Conservation (phyloP, 2,113 vertebrate species). For the Spizaetus ornatus region DNA sequence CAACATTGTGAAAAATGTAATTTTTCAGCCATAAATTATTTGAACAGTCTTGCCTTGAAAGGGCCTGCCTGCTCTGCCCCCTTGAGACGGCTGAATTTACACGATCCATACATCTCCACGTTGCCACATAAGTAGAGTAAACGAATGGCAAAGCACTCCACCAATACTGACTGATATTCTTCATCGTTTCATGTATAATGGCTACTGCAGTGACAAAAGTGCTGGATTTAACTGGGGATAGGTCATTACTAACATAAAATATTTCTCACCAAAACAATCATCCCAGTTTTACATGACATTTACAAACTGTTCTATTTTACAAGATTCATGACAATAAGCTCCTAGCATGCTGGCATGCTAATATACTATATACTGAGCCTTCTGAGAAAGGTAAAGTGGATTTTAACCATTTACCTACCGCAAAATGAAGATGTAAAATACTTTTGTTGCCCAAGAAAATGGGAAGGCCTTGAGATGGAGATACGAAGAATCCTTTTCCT, state of each 20-base stretch:
- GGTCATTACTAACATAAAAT: neutral
- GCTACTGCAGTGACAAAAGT: neutral
- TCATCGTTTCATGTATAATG: neutral
- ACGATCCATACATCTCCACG: accelerated
- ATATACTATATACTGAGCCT: neutral
- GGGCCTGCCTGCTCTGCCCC: neutral
- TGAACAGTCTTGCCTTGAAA: neutral
- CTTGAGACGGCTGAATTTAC: neutral
- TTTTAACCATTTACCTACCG: neutral
- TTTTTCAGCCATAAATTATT: neutral
- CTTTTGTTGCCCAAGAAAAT: neutral
- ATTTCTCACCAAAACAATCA: neutral
- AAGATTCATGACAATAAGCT: neutral
- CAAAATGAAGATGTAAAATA: neutral
- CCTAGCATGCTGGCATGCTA: neutral
- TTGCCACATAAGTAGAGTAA: neutral
- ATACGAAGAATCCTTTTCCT: neutral
- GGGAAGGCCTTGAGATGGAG: neutral
- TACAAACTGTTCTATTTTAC: neutral
- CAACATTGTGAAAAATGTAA: neutral
- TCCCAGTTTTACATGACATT: neutral
- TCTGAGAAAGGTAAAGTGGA: neutral
- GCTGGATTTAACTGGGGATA: neutral
- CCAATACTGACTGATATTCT: neutral
- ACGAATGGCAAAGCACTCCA: neutral